These are phyloP conservation scores for Harpalus rubripes DNA, from an alignment of 2,888 invertebrate species.

Conservation along the genomic window DNA sequence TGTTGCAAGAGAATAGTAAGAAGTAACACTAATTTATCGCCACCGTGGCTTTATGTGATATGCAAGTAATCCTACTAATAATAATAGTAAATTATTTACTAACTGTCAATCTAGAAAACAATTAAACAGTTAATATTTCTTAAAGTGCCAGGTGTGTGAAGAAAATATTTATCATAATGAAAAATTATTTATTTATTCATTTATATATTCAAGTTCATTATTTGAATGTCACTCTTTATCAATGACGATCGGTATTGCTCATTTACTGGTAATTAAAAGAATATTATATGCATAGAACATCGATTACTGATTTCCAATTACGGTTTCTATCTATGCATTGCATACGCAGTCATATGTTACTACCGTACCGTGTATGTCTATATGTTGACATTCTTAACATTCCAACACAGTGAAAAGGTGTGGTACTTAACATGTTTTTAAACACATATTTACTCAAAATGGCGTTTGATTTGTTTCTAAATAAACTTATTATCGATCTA, in stretches of 20 bases:
- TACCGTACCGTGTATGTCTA: conserved; percentile 58
- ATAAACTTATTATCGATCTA: not conserved
- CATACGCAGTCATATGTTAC: conserved; percentile 57
- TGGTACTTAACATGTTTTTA: conserved; percentile 70
- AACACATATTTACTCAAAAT: conserved; percentile 61
- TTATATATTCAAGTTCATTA: conserved; percentile 27
- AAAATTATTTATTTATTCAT: conserved; percentile 14
- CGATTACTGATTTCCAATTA: conserved; percentile 53
- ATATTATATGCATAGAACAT: conserved; percentile 33
- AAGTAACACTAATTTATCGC: conserved; percentile 38
- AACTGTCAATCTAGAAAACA: not conserved
- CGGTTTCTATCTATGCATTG: conserved; percentile 47
- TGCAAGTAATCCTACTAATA: conserved; percentile 22
- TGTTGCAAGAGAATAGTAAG: not conserved
- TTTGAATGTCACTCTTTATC: conserved; percentile 14
- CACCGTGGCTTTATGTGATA: conserved; percentile 60
- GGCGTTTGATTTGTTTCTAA: conserved; percentile 52
- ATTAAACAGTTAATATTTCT: not conserved
- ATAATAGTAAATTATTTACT: not conserved
- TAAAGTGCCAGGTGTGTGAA: not conserved
- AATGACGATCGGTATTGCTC: conserved; percentile 19
- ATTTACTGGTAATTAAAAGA: conserved; percentile 22
- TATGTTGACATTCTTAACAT: conserved; percentile 75
- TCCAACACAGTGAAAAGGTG: conserved; percentile 75
- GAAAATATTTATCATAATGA: not conserved